These are phyloP conservation scores for Drosophila parthenogenetica DNA, from an alignment of 2,888 invertebrate genomes.

Conservation along the genomic window DNA sequence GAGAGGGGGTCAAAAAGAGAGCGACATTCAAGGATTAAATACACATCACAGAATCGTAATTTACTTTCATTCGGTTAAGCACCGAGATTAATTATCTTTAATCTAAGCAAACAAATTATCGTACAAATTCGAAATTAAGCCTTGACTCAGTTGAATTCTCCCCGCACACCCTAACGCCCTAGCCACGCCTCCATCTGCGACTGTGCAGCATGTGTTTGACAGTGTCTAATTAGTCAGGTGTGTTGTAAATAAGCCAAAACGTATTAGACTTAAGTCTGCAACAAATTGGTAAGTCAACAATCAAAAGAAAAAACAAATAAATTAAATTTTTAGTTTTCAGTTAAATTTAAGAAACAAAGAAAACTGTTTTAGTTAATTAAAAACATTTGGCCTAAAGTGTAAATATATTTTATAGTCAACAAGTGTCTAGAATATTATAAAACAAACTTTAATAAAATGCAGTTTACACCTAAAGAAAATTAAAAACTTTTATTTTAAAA, in stretches of 20 bases:
- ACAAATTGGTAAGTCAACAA: constrained; percentile 22
- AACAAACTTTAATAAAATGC: too few species aligned
- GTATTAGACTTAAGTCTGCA: constrained; percentile 29
- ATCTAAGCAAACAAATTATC: constrained; percentile 27
- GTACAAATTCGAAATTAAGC: constrained; percentile 1
- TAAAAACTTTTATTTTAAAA: too few species aligned
- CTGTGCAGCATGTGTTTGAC: constrained; percentile 6
- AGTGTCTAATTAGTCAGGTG: constrained; percentile 46
- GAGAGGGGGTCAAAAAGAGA: not conserved
- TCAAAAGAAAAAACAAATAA: not conserved
- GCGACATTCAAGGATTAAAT: constrained; percentile 14
- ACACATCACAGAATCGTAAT: constrained; percentile 22
- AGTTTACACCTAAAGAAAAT: too few species aligned
- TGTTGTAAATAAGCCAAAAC: constrained; percentile 14
- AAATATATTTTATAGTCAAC: too few species aligned
- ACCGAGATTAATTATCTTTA: constrained; percentile 34
- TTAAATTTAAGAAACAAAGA: too few species aligned
- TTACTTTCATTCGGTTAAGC: constrained; percentile 19
- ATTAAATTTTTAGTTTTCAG: not conserved
- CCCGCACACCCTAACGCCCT: too few species aligned
- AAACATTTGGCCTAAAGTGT: too few species aligned
- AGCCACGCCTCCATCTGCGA: not conserved
- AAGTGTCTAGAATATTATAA: too few species aligned
- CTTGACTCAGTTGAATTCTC: constrained; percentile 3
- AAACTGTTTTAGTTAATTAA: too few species aligned